Evolutionary conservation across 2,888 invertebrate species (phyloP).

Genomic region (Watsonalla binaria): DNA sequence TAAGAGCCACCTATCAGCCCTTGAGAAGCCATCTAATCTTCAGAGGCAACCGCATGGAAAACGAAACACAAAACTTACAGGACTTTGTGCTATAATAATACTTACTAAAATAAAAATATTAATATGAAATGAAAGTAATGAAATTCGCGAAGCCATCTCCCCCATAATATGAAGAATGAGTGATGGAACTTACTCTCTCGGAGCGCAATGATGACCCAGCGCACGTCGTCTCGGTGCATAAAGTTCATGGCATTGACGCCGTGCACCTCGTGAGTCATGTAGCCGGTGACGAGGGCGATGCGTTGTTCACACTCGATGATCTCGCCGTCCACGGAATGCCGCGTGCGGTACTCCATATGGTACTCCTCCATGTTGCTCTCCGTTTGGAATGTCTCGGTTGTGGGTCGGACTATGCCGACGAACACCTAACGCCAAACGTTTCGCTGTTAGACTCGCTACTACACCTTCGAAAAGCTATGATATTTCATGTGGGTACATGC

Average conservation of each 20-base stretch:
- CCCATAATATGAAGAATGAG: not conserved
- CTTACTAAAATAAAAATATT: no score
- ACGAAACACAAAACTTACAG: no score
- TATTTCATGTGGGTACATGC: no score
- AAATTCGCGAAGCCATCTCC: no score
- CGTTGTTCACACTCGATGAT: conserved; percentile 93
- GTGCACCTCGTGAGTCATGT: conserved; percentile 91
- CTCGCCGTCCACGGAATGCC: conserved; percentile 91
- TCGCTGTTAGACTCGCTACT: not conserved
- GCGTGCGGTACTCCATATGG: conserved; percentile 91
- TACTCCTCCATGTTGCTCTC: conserved; percentile 50
- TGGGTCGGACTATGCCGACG: conserved; percentile 84
- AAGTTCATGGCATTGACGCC: conserved; percentile 92
- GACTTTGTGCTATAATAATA: no score
- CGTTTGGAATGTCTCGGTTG: conserved; percentile 77
- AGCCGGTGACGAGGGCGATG: conserved; percentile 93
- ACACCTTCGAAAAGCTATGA: no score
- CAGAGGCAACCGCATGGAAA: no score
- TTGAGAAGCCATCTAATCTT: no score
- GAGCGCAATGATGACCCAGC: conserved; percentile 91
- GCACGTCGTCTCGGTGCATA: conserved; percentile 92
- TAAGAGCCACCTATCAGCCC: no score
- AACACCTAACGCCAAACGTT: conserved; percentile 57
- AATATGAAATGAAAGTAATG: no score
- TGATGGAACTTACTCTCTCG: conserved; percentile 79